Evolutionary conservation across 1,140 invertebrate species (phyloP).

Genomic region (Pachypsylla venusta): DNA sequence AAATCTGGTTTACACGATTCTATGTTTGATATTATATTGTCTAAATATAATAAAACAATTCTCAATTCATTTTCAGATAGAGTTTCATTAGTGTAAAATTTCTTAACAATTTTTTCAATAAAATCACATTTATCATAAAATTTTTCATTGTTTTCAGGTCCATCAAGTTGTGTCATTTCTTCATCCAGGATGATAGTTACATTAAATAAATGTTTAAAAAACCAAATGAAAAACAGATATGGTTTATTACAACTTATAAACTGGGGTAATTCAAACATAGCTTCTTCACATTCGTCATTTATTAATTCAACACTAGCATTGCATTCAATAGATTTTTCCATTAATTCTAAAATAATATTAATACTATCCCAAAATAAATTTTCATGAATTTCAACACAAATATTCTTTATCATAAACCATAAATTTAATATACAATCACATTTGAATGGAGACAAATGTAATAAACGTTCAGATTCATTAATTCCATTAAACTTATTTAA

Average conservation of each 20-base stretch:
- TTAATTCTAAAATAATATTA: background rate
- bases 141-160: background rate
- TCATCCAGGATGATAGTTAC: background rate
- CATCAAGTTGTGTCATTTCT: no score
- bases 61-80: background rate
- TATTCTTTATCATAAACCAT: background rate
- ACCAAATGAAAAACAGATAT: background rate
- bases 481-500: background rate
- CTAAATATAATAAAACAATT: background rate
- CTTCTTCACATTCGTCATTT: background rate
- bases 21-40: background rate
- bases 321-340: background rate
- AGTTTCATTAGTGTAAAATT: background rate
- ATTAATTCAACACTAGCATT: background rate
- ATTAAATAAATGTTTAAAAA: conserved; percentile 1
- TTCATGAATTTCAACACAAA: background rate
- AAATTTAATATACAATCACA: background rate
- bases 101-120: background rate
- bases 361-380: background rate
- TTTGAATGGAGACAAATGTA: conserved; percentile 1
- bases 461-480: background rate
- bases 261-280: no score
- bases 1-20: conserved; percentile 23
- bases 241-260: background rate
- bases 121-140: background rate